These are phyloP conservation scores for Cirrhinus molitorella DNA, from an alignment of 2,797 vertebrate species.

Conservation along the genomic window DNA sequence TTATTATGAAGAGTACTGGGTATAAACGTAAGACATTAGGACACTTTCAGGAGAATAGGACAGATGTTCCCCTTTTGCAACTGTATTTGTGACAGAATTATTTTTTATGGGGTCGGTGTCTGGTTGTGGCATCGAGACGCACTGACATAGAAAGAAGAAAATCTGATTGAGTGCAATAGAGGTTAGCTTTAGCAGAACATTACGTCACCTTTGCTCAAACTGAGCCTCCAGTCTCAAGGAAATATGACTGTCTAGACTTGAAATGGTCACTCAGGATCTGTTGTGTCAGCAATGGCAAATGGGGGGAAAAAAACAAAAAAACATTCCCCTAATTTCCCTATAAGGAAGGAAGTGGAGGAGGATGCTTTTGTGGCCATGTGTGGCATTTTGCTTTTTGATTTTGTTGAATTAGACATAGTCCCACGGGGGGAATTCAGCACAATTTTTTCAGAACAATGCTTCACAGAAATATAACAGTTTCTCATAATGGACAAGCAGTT, in stretches of 20 bases:
- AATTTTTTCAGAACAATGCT: not conserved
- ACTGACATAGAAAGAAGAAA: not conserved
- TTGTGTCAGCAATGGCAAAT: conserved; percentile 1
- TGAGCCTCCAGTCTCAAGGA: not conserved
- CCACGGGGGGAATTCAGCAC: not conserved
- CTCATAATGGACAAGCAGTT: not conserved
- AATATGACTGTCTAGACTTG: conserved; percentile 23
- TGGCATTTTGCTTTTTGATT: conserved; percentile 7
- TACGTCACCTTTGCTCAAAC: conserved; percentile 3
- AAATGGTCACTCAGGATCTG: not conserved
- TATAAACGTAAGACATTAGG: not conserved
- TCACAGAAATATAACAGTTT: not conserved
- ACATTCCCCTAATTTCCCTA: not conserved
- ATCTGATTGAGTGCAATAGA: not conserved
- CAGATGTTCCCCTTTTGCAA: not conserved
- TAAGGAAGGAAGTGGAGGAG: not conserved
- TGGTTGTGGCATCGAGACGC: not conserved
- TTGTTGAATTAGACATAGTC: not conserved
- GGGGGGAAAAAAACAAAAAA: not conserved
- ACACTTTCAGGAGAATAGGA: not conserved
- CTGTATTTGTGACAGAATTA: not conserved
- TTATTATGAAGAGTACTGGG: not conserved
- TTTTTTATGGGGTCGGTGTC: not conserved
- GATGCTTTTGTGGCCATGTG: not conserved
- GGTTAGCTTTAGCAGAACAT: not conserved